These are phyloP conservation scores for Synanthedon formicaeformis DNA, from an alignment of 2,888 invertebrate species.

Conservation along the genomic window DNA sequence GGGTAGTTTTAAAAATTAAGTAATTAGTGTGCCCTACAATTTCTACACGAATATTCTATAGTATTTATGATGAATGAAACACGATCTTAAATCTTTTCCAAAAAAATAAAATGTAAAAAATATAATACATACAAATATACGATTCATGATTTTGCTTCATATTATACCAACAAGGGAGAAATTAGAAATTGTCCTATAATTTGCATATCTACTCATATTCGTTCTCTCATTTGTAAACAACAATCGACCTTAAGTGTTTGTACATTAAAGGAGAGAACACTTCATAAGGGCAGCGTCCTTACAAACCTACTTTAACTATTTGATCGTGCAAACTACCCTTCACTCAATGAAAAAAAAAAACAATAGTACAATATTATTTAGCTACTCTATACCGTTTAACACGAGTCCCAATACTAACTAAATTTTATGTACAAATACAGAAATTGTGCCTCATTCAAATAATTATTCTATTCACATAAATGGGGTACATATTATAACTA, in stretches of 20 bases:
- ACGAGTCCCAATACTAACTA: conserved; percentile 44
- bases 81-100: no score
- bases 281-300: neutral
- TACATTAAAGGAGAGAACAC: conserved; percentile 27
- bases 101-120: no score
- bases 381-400: conserved; percentile 21
- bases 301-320: neutral
- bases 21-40: conserved; percentile 26
- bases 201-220: conserved; percentile 35
- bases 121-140: no score
- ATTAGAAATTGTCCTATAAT: conserved; percentile 40
- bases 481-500: conserved; percentile 49
- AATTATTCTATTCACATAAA: conserved; percentile 56
- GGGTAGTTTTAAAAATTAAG: conserved; percentile 24
- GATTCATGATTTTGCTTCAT: no score
- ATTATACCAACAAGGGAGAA: conserved; percentile 14
- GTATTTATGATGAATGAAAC: no score
- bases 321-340: neutral
- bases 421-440: conserved; percentile 58
- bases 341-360: neutral
- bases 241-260: conserved; percentile 32
- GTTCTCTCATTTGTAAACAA: conserved; percentile 35
- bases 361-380: neutral
- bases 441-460: conserved; percentile 61
- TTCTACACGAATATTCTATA: neutral